Percentiles rank a stretch among this genome's conserved stretches.
Conservation (phyloP, 1,140 invertebrate genomes). For the Drosophila arizonae region DNA sequence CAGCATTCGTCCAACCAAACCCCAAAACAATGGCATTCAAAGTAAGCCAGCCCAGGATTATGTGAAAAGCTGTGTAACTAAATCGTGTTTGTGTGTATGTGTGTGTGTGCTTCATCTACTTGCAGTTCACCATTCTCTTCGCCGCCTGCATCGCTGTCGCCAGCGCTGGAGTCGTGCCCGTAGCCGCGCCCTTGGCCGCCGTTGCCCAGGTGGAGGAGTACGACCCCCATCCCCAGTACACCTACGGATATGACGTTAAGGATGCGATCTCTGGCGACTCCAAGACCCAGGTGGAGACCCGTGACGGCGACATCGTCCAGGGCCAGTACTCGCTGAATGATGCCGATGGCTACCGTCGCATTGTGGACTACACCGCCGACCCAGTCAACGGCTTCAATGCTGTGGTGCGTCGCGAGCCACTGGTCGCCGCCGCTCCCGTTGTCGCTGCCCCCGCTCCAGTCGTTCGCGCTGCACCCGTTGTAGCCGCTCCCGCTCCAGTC, state of each 20-base stretch:
- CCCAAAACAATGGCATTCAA: conserved; percentile 79
- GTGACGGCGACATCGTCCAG: conserved; percentile 83
- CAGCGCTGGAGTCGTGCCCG: conserved; percentile 75
- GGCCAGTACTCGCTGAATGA: conserved; percentile 82
- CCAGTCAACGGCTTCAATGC: conserved; percentile 83
- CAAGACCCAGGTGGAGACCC: conserved; percentile 81
- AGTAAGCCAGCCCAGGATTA: conserved; percentile 55
- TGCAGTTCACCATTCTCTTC: conserved; percentile 76
- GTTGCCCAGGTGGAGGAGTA: conserved; percentile 84
- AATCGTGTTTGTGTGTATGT: conserved; percentile 32
- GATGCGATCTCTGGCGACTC: conserved; percentile 84
- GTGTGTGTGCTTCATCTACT: conserved; percentile 32
- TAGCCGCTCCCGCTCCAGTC: conserved; percentile 51
- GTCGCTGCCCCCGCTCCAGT: conserved; percentile 61
- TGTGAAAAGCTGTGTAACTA: conserved; percentile 4
- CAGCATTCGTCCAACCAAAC: conserved; percentile 46
- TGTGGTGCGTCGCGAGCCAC: conserved; percentile 81
- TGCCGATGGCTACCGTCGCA: conserved; percentile 82
- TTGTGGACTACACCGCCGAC: conserved; percentile 82
- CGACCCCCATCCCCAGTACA: conserved; percentile 87
- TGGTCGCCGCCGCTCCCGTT: conserved; percentile 72
- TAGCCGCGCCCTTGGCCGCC: conserved; percentile 77
- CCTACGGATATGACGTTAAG: conserved; percentile 87
- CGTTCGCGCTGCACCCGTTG: conserved; percentile 26
- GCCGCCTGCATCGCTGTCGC: conserved; percentile 77